Conservation (phyloP, 2,113 vertebrate genomes). For the Callaeas wilsoni region DNA sequence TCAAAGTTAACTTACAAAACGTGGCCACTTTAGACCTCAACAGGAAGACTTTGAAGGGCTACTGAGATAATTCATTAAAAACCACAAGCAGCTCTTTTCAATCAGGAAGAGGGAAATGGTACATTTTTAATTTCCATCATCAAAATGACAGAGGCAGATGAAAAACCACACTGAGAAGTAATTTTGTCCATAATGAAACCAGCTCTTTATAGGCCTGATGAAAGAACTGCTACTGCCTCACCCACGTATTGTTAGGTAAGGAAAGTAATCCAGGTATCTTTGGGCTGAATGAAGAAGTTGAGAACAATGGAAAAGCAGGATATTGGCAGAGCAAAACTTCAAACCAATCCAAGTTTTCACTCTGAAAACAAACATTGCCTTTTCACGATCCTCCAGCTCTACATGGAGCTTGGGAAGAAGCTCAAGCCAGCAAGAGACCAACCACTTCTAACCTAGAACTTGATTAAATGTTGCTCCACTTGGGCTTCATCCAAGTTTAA, state of each 20-base stretch:
- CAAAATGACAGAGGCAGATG: not conserved
- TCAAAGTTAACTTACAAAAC: not conserved
- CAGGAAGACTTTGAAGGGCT: not conserved
- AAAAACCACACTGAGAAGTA: not conserved
- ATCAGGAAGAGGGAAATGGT: not conserved
- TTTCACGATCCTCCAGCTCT: not conserved
- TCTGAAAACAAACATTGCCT: not conserved
- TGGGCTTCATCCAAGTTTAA: not conserved
- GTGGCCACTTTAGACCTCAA: not conserved
- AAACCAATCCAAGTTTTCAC: not conserved
- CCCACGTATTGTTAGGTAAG: accelerated
- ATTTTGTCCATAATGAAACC: not conserved
- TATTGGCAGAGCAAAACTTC: not conserved
- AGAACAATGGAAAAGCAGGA: not conserved
- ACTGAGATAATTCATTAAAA: not conserved
- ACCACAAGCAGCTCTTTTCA: not conserved
- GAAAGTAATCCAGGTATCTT: not conserved
- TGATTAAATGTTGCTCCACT: not conserved
- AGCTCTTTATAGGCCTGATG: not conserved
- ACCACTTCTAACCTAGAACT: not conserved
- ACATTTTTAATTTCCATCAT: not conserved
- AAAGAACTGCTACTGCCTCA: not conserved
- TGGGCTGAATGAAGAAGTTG: not conserved
- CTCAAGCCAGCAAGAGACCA: not conserved
- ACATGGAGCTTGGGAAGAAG: not conserved